Evolutionary conservation across 2,888 invertebrate genomes (phyloP).

Genomic region (Nebria salina): DNA sequence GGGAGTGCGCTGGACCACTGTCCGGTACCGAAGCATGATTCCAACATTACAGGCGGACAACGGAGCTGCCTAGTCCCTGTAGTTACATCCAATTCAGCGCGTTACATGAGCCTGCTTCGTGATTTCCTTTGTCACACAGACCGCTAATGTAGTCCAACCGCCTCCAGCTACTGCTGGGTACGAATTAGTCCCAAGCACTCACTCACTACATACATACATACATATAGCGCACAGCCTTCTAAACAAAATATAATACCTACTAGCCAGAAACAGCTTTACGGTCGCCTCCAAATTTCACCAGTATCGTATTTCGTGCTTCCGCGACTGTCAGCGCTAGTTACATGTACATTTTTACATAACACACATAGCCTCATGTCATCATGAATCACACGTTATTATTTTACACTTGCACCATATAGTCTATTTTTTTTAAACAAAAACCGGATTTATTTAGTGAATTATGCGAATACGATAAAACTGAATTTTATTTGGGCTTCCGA

Average conservation of each 20-base stretch:
- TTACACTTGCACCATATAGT: not conserved
- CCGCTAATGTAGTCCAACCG: slow-evolving; percentile 50
- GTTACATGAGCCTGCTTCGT: slow-evolving; percentile 51
- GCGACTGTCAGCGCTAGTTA: not conserved
- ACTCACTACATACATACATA: slow-evolving; percentile 3
- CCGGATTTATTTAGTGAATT: not conserved
- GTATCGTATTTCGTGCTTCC: slow-evolving; percentile 13
- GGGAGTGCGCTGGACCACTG: slow-evolving; percentile 48
- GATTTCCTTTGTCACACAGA: slow-evolving; percentile 51
- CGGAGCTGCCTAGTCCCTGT: slow-evolving; percentile 49
- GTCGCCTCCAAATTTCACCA: not conserved
- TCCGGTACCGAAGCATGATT: slow-evolving; percentile 52
- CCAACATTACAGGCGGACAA: slow-evolving; percentile 51
- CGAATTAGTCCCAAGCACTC: slow-evolving; percentile 28
- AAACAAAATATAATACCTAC: slow-evolving; percentile 2
- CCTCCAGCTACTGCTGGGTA: slow-evolving; percentile 28
- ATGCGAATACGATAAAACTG: slow-evolving; percentile 5
- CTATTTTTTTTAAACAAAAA: not conserved
- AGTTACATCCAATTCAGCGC: slow-evolving; percentile 54
- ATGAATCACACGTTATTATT: slow-evolving; percentile 17
- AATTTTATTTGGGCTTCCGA: not conserved
- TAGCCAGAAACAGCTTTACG: not conserved
- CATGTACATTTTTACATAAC: not conserved
- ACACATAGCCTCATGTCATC: not conserved
- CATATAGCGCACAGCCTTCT: not conserved